Base-by-base conservation (phyloP, 2,113 vertebrate species). In the Ictalurus furcatus region DNA sequence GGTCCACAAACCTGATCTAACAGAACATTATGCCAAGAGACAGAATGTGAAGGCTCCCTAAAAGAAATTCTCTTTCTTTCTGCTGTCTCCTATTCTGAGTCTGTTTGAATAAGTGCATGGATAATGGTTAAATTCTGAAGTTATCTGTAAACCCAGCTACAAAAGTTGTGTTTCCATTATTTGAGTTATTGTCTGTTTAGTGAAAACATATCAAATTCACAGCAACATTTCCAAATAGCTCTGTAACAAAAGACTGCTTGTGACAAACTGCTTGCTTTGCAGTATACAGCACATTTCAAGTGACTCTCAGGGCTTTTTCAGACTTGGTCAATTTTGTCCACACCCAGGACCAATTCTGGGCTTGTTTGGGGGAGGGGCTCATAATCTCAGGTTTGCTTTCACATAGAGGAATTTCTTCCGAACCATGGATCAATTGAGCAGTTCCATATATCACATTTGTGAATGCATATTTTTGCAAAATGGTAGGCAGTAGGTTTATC, bases 161-260 rank as follows among this genome's bases (percentile, higher is more conserved):
- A 74, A 76, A 63, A 85, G 78, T 40, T 58, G 80, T 34, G 63
- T 78, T 87, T 84, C 59, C 69, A 84, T 76, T 69, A 87, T 65
- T 84, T 23, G 28, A 12, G 37, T 67, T 74, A 90, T 89, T 90
- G 81, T 87, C 56, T 87, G 84, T 90, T 89, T 52, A 88, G 61
- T 85, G 56, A 91, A 92, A 93, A 85, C 40, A 5, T 54, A 87
- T 93, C 82, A 84, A 21, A 71, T 91, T 90, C 90, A 74, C 83
- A 61, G 61, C 69, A 61, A 12, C 81, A 59, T 83, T 59, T 79
- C 58, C 28, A 81, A 85, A 85, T 88, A 88, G 58, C 21, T 81
- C 85, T 84, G 56, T 65, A 67, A 81, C 44, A 65, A 73, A 85
- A 54, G n/a, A 23, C 65, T 78, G 14, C 12, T 61, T 90, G 90